Conservation (phyloP, 2,888 invertebrate species). For the Tetheella fluctuosa region DNA sequence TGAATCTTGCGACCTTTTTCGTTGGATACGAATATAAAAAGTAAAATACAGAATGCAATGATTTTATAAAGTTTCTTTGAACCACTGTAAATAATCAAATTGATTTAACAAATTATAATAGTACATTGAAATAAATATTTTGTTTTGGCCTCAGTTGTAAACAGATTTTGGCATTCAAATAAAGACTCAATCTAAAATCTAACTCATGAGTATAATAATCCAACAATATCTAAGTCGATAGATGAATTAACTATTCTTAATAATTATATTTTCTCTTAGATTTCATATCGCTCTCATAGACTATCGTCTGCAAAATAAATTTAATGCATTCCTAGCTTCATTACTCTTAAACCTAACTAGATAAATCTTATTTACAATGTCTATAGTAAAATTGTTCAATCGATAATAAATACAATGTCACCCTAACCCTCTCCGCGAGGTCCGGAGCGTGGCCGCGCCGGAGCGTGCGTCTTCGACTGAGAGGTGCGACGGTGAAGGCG, state of each 20-base stretch:
- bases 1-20: neutral
- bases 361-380: conserved; percentile 79
- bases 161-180: conserved; percentile 70
- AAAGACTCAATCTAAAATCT: conserved; percentile 59
- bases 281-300: conserved; percentile 64
- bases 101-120: conserved; percentile 27
- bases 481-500: conserved; percentile 27
- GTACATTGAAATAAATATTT: conserved; percentile 54
- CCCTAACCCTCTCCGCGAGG: conserved; percentile 40
- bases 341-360: conserved; percentile 74
- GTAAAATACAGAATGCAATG: neutral
- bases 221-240: conserved; percentile 64
- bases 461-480: neutral
- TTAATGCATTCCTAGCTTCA: conserved; percentile 75
- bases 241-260: conserved; percentile 59
- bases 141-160: conserved; percentile 66
- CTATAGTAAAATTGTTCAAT: conserved; percentile 75
- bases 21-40: conserved; percentile 1
- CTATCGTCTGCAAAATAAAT: conserved; percentile 78
- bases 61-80: conserved; percentile 14
- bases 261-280: conserved; percentile 57
- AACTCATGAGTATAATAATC: conserved; percentile 69
- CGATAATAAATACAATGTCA: conserved; percentile 58
- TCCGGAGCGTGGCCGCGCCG: conserved; percentile 11
- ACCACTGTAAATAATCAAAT: conserved; percentile 16